Percentiles rank a stretch among this genome's conserved stretches.
phyloP scores from a whole-genome alignment of 2,888 invertebrate genomes.

The Andrena camellia region DNA sequence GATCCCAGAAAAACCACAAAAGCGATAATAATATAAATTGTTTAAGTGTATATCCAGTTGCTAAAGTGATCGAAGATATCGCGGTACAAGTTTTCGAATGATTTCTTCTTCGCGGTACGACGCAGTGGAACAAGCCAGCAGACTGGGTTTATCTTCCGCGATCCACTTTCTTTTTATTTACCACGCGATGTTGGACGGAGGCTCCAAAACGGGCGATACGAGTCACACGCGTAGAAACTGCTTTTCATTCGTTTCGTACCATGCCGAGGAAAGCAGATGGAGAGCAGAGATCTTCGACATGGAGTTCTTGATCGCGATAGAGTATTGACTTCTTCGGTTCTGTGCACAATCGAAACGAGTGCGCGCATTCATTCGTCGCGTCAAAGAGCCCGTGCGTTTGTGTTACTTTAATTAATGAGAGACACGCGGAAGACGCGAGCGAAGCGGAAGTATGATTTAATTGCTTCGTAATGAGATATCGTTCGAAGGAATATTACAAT shows the following conservation, averaged over 20 bases:
- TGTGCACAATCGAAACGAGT: background rate
- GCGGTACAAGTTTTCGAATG: background rate
- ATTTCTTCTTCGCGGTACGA: background rate
- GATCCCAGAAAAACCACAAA: too few species aligned
- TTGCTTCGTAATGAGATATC: background rate
- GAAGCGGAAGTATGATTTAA: conserved; percentile 23
- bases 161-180: conserved; percentile 20
- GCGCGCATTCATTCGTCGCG: conserved; percentile 19
- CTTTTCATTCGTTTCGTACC: background rate
- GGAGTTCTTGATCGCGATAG: background rate
- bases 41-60: background rate
- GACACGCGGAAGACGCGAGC: conserved; percentile 3
- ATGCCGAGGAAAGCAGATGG: background rate
- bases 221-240: background rate
- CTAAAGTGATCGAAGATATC: background rate
- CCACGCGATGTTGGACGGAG: background rate
- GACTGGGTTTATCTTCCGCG: background rate
- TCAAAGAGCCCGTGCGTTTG: background rate
- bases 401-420: conserved; percentile 12
- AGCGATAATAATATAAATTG: background rate
- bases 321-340: background rate
- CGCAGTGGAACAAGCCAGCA: background rate
- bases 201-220: conserved; percentile 1
- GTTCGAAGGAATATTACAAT: background rate
- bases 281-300: background rate